Evolutionary conservation across 2,113 vertebrate species (phyloP), one percentile per base, ranked within the genome.

Genomic region (Poeciliopsis prolifica): DNA sequence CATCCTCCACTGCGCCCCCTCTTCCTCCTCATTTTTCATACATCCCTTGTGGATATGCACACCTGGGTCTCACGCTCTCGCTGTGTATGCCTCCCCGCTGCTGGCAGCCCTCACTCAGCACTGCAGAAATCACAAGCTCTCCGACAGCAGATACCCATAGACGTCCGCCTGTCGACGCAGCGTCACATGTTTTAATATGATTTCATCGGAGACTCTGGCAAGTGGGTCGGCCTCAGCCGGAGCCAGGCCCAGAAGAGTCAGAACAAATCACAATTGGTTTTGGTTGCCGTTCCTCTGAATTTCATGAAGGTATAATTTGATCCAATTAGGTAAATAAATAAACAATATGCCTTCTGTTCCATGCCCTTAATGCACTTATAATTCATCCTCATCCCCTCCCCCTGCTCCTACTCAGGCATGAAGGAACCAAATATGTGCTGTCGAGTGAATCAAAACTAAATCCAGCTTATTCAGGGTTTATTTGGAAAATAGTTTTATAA

Each of bases 241-340:
- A 30, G 22, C 37, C 37, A 7, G 44, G 33, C 78, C 73, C 81
- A 65, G 61, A 79, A 78, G 79, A 88, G 82, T 86, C 83, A 62
- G 75, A 85, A 84, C 77, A 83, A 88, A 90, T 87, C 85, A 83
- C 51, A 80, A 82, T 91, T 82, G 83, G 84, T 91, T 91, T 82
- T 65, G 85, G 67, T 92, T 88, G 86, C 73, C 54, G 66, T 81
- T 88, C 75, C 77, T 87, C 76, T 65, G 84, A 90, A 93, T 89
- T 89, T 58, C 83, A 86, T 87, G 54, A 83, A 87, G 84, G 86
- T 88, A 90, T 92, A 86, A 92, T 91, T 92, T 91, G 87, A 92
- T 92, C 87, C 83, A 92, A 91, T 92, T 93, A 92, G 82, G 85
- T 91, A 93, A 92, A 93, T 93, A 93, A 92, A 92, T 94, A 92